Evolutionary conservation across 2,113 vertebrate species (phyloP), one percentile per base, ranked within the genome.

Genomic region (Nothoprocta perdicaria): DNA sequence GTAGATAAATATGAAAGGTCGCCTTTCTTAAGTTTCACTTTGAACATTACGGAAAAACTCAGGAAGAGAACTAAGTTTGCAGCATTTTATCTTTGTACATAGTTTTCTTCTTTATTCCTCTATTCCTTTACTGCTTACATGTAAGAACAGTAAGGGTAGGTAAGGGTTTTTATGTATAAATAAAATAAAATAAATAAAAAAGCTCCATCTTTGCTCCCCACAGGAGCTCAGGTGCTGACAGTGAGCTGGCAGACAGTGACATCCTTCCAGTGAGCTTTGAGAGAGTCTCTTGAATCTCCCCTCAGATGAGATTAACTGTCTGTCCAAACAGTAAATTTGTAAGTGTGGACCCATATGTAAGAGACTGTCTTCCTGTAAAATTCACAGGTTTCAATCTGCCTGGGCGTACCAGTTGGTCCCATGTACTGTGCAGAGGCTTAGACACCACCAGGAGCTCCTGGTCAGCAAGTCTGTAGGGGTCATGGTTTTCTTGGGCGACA

Each of bases 401-500:
- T 60, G 24, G 61, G 26, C 33, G 3, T 66, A 31, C 12, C 9
- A 21, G 7, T 18, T 69, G 57, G 31, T 24, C 16, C 14, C 11
- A 12, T 16, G 55, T 69, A 26, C n/a, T 58, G 45, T 52, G 8
- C 27, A 12, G 31, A 31, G 9, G 8, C 43, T 74, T 61, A 60
- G 14, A 40, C 17, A 43, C 6, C 24, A 41, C 21, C 23, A 67
- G 27, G 24, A 19, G 45, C 1, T 1, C 8, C 9, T 19, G 33
- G 6, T 18, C 16, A 33, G 50, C 18, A 27, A 27, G 9, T 60
- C 38, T 53, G 38, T n/a, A 41, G 66, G 69, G 58, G 21, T 19
- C 26, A 58, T 18, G 0, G 0, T 23, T 83, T 35, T 10, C 63
- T 63, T 15, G 31, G 57, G 14, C 2, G 14, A 29, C 55, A 19